Percentiles rank a stretch among this genome's conserved stretches.
Conservation (phyloP, 2,888 invertebrate genomes). For the Stenichneumon culpator region DNA sequence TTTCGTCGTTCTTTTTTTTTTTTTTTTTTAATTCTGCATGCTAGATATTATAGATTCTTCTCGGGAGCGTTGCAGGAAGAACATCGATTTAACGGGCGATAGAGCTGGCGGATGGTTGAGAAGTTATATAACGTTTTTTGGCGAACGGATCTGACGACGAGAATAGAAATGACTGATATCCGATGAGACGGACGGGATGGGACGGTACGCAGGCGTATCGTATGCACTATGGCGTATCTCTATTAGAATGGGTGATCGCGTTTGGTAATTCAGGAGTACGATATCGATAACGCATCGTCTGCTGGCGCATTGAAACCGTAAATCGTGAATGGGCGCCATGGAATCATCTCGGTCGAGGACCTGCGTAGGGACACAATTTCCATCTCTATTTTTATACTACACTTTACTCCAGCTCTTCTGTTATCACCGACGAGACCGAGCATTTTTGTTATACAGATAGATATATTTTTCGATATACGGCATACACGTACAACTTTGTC, state of each 20-base stretch:
- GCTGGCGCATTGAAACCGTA: slow-evolving; percentile 57
- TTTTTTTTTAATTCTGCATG: slow-evolving; percentile 9
- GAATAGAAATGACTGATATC: slow-evolving; percentile 42
- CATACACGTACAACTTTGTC: neutral
- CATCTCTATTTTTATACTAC: slow-evolving; percentile 23
- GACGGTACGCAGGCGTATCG: slow-evolving; percentile 31
- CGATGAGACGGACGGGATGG: slow-evolving; percentile 45
- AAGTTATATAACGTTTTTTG: slow-evolving; percentile 20
- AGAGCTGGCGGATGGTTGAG: slow-evolving; percentile 30
- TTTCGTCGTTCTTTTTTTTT: slow-evolving; percentile 59
- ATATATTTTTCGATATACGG: neutral
- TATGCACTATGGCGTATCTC: slow-evolving; percentile 24
- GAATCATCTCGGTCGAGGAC: slow-evolving; percentile 57
- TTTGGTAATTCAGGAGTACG: slow-evolving; percentile 58
- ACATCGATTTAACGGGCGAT: slow-evolving; percentile 50
- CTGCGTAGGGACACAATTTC: slow-evolving; percentile 56
- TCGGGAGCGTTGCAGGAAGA: slow-evolving; percentile 15
- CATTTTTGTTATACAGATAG: neutral
- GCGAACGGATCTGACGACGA: slow-evolving; percentile 26
- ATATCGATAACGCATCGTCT: slow-evolving; percentile 54
- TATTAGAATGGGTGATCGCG: slow-evolving; percentile 47
- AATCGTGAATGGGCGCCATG: slow-evolving; percentile 57
- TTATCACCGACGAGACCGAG: neutral
- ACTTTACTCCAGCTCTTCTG: slow-evolving; percentile 4
- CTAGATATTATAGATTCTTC: neutral